These are phyloP conservation scores for Jordanella pulchra DNA, from an alignment of 2,797 vertebrate genomes.

Conservation along the genomic window DNA sequence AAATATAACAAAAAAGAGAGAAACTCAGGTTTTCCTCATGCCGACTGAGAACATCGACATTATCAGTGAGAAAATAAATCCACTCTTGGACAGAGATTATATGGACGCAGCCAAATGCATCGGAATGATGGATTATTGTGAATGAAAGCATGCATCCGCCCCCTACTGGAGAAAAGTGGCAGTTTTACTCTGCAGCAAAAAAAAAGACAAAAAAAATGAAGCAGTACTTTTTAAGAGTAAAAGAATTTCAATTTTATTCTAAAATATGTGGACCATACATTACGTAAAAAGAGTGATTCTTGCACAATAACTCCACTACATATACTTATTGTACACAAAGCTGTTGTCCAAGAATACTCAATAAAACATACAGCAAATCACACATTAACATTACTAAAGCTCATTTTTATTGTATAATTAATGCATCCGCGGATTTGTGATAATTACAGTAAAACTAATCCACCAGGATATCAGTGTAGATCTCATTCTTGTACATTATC, in stretches of 20 bases:
- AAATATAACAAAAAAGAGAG: neutral
- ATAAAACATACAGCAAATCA: conserved; percentile 20
- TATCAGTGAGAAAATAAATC: conserved; percentile 19
- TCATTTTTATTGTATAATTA: neutral
- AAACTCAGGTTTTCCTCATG: neutral
- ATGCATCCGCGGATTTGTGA: neutral
- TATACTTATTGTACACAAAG: conserved; percentile 6
- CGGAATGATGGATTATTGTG: conserved; percentile 28
- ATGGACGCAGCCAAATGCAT: conserved; percentile 14
- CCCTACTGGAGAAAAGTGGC: conserved; percentile 49
- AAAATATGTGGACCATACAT: neutral
- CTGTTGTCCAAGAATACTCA: conserved; percentile 33
- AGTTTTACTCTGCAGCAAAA: conserved; percentile 6
- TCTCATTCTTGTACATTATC: conserved; percentile 47
- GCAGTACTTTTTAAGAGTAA: neutral
- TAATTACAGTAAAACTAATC: conserved; percentile 5
- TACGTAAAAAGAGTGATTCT: neutral
- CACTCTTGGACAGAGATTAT: conserved; percentile 4
- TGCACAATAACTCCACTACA: neutral
- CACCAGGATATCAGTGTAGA: neutral
- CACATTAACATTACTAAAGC: conserved; percentile 24
- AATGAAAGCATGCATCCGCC: conserved; percentile 58
- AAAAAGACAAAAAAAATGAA: neutral
- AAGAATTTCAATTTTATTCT: conserved; percentile 37
- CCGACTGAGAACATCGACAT: conserved; percentile 2